Percentiles rank a stretch among this genome's conserved stretches.
These are phyloP conservation scores for Teleogryllus occipitalis DNA, from an alignment of 1,140 invertebrate genomes.

Conservation along the genomic window DNA sequence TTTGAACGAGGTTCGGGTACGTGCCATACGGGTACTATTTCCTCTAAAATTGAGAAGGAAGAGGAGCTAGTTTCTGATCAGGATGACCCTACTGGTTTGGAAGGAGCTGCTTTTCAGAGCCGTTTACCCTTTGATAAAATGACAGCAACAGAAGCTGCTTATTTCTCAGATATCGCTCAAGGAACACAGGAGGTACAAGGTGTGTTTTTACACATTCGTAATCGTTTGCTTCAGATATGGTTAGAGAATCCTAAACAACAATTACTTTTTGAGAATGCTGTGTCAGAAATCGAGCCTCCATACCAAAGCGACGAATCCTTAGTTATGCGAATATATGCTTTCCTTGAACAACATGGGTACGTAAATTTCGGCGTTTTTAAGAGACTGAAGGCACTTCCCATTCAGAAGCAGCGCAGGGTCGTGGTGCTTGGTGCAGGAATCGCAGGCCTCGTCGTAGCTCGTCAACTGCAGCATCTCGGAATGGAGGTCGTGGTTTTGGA, in stretches of 20 bases:
- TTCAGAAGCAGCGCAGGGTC: constrained; percentile 78
- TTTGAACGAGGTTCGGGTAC: not conserved
- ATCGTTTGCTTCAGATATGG: constrained; percentile 89
- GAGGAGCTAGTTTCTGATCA: constrained; percentile 6
- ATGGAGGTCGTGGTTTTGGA: constrained; percentile 94
- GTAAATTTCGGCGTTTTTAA: constrained; percentile 98
- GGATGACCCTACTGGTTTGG: constrained; percentile 48
- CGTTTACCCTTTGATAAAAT: constrained; percentile 91
- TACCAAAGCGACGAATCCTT: constrained; percentile 86
- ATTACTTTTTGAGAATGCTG: constrained; percentile 69
- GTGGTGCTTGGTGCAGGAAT: constrained; percentile 94
- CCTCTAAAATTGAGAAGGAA: not conserved
- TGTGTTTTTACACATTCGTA: constrained; percentile 87
- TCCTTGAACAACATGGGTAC: constrained; percentile 90
- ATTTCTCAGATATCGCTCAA: constrained; percentile 83
- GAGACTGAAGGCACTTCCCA: constrained; percentile 62
- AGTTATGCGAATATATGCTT: constrained; percentile 78
- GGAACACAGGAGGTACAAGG: constrained; percentile 75
- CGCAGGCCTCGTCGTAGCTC: constrained; percentile 86
- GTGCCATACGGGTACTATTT: not conserved
- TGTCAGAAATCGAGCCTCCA: constrained; percentile 77
- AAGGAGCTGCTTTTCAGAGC: constrained; percentile 89
- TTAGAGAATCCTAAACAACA: constrained; percentile 92
- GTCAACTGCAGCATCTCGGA: constrained; percentile 91
- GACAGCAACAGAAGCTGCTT: constrained; percentile 85